These are phyloP conservation scores for Nicator chloris DNA, from an alignment of 2,113 vertebrate species.

Conservation along the genomic window DNA sequence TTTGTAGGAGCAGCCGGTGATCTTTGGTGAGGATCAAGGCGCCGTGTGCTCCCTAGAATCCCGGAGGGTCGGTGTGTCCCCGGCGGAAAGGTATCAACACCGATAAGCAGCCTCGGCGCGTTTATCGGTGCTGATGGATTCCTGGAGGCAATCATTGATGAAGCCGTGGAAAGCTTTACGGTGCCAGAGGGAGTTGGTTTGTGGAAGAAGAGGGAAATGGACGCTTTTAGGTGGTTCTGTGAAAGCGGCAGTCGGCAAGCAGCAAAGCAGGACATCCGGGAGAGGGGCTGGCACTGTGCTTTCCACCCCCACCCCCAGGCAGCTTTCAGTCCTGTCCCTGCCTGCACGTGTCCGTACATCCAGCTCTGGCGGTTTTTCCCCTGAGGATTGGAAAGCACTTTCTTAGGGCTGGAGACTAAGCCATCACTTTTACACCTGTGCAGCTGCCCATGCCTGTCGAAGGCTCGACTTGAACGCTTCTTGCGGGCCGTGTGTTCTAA, in stretches of 20 bases:
- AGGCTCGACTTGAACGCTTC: not conserved
- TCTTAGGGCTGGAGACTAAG: not conserved
- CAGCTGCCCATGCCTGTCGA: not conserved
- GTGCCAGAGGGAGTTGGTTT: not conserved
- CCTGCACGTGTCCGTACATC: not conserved
- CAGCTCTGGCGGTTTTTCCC: accelerated
- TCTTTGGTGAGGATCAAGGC: not conserved
- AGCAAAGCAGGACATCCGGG: not conserved
- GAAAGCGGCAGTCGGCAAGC: not conserved
- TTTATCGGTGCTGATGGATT: not conserved
- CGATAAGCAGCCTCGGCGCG: not conserved
- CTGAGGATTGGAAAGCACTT: not conserved
- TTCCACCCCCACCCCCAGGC: not conserved
- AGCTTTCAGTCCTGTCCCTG: not conserved
- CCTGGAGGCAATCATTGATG: accelerated
- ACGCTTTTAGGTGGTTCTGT: too few species aligned
- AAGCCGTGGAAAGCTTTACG: not conserved
- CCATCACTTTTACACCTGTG: not conserved
- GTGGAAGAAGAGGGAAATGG: not conserved
- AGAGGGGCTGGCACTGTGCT: not conserved
- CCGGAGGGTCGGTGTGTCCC: not conserved
- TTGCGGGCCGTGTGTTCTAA: not conserved
- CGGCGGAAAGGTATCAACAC: not conserved
- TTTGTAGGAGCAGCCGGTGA: not conserved
- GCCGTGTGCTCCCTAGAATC: not conserved